A percentile compares a stretch with the other conserved stretches of the same genome.
Evolutionary conservation across 2,113 vertebrate genomes (phyloP).

Genomic region (Siphamia tubifer): DNA sequence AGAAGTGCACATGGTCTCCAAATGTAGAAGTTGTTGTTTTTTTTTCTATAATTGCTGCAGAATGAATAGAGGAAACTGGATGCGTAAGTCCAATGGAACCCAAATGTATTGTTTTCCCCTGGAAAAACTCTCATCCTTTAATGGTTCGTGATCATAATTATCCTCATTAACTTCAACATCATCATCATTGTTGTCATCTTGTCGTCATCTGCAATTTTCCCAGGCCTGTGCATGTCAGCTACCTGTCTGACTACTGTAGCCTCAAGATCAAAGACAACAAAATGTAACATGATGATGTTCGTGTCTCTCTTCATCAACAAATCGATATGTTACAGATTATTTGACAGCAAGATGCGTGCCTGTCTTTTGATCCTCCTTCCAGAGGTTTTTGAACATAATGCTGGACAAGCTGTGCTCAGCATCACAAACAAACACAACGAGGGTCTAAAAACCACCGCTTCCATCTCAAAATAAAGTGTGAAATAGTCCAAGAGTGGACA

Average conservation of each 20-base stretch:
- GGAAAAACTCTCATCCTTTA: too few species aligned
- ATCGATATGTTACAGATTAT: constrained; percentile 12
- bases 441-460: too few species aligned
- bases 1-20: constrained; percentile 45
- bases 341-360: not conserved
- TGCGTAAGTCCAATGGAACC: too few species aligned
- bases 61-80: not conserved
- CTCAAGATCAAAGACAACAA: constrained; percentile 26
- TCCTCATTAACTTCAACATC: too few species aligned
- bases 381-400: not conserved
- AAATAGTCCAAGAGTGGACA: too few species aligned
- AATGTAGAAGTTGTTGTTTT: constrained; percentile 16
- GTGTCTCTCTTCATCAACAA: constrained; percentile 23
- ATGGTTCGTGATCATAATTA: too few species aligned
- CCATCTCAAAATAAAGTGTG: too few species aligned
- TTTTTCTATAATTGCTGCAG: constrained; percentile 20
- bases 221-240: not conserved
- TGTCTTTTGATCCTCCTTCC: constrained; percentile 22
- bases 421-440: not conserved
- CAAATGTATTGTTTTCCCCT: too few species aligned
- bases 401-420: not conserved
- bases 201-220: too few species aligned
- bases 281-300: constrained; percentile 5
- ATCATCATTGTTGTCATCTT: not conserved
- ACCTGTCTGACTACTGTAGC: constrained; percentile 1